A percentile compares a stretch with the other conserved stretches of the same genome.
These are phyloP conservation scores for Macrochelys suwanniensis DNA, from an alignment of 2,797 vertebrate genomes.

Conservation along the genomic window DNA sequence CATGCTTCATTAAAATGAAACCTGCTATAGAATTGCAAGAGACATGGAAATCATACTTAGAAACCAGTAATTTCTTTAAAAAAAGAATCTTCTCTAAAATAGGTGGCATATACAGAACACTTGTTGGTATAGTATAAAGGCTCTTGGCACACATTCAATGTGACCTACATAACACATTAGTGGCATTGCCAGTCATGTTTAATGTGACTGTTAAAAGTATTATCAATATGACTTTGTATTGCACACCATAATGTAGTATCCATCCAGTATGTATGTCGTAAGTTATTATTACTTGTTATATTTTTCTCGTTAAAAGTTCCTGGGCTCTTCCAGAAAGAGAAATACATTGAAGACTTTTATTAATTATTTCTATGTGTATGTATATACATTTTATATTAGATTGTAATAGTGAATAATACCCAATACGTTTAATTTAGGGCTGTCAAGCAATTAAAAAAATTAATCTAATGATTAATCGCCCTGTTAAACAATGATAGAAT, in stretches of 20 bases:
- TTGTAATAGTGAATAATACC: neutral
- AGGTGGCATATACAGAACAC: neutral
- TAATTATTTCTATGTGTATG: neutral
- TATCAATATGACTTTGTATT: too few relatives aligned
- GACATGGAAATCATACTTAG: slow-evolving; percentile 6
- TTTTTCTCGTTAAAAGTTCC: neutral
- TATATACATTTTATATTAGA: neutral
- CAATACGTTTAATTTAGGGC: neutral
- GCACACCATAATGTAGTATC: neutral
- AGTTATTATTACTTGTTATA: neutral
- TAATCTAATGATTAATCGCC: too few relatives aligned
- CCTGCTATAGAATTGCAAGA: slow-evolving; percentile 7
- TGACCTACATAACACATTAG: neutral
- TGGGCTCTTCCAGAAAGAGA: neutral
- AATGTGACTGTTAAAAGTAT: neutral
- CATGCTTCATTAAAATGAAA: slow-evolving; percentile 16
- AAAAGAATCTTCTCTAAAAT: slow-evolving; percentile 26
- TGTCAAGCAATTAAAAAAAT: too few relatives aligned
- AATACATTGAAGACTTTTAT: neutral
- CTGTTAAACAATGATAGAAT: too few relatives aligned
- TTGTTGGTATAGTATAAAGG: neutral
- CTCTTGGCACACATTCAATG: neutral
- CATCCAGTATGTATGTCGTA: neutral
- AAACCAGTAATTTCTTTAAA: slow-evolving; percentile 8
- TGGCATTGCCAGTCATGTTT: neutral